Conservation (phyloP, 2,113 vertebrate genomes). For the Hemicordylus capensis region DNA sequence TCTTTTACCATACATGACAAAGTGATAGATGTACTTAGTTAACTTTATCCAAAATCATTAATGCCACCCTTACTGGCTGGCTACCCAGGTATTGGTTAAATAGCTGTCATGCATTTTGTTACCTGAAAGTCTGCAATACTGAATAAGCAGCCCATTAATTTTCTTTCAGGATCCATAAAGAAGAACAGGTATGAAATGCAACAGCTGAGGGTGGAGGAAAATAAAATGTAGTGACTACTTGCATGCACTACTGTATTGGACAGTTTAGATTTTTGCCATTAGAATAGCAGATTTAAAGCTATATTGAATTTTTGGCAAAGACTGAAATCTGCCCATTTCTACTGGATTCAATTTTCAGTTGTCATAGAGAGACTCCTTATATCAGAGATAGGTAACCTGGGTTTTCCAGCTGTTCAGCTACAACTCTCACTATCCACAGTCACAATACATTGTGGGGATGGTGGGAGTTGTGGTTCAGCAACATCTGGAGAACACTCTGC, state of each 20-base stretch:
- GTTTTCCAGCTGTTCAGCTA: neutral
- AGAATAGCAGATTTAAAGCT: conserved; percentile 28
- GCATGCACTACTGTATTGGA: neutral
- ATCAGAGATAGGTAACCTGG: neutral
- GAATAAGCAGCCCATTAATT: conserved; percentile 64
- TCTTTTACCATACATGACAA: conserved; percentile 74
- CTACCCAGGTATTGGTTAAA: conserved; percentile 69
- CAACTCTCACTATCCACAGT: too few species aligned
- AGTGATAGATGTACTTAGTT: conserved; percentile 80
- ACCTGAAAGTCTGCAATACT: conserved; percentile 50
- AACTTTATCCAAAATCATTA: conserved; percentile 77
- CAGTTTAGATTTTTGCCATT: conserved; percentile 12
- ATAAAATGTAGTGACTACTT: conserved; percentile 8
- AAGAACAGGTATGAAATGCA: conserved; percentile 44
- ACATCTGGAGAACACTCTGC: too few species aligned
- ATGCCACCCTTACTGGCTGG: conserved; percentile 66
- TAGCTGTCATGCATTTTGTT: conserved; percentile 62
- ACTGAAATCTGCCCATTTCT: neutral
- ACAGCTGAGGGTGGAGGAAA: conserved; percentile 22
- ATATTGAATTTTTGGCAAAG: conserved; percentile 38
- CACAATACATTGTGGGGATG: too few species aligned
- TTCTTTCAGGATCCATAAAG: conserved; percentile 51
- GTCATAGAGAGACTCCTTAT: neutral
- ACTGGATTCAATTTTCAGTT: neutral
- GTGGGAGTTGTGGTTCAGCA: too few species aligned